Evolutionary conservation across 2,888 invertebrate genomes (phyloP).

Genomic region (Leptinotarsa tumamoca): DNA sequence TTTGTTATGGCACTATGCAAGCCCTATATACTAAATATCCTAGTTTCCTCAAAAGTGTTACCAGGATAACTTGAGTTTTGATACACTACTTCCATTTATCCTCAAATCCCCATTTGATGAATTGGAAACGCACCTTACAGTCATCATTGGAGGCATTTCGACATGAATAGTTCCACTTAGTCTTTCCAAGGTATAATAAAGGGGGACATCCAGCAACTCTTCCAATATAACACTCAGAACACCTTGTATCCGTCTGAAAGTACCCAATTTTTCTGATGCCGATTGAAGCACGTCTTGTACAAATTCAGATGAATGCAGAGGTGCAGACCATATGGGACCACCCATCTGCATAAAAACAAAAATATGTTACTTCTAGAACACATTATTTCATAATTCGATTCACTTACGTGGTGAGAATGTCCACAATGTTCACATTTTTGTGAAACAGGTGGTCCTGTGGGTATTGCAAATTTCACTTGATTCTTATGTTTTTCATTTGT

Average conservation of each 20-base stretch:
- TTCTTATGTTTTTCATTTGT: slow-evolving; percentile 70
- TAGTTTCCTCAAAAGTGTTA: not conserved
- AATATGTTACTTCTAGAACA: slow-evolving; percentile 2
- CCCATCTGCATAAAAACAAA: slow-evolving; percentile 73
- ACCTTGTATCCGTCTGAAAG: slow-evolving; percentile 82
- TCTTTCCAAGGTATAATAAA: slow-evolving; percentile 88
- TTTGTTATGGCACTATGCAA: no score
- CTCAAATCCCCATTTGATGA: not conserved
- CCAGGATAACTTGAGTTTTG: not conserved
- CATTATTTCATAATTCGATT: not conserved
- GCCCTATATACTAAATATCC: no score
- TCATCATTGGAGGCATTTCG: slow-evolving; percentile 77
- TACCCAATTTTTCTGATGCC: slow-evolving; percentile 71
- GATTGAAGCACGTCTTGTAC: slow-evolving; percentile 74
- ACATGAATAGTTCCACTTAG: slow-evolving; percentile 80
- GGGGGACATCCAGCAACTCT: slow-evolving; percentile 85
- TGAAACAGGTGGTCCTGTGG: slow-evolving; percentile 77
- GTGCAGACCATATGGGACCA: slow-evolving; percentile 95
- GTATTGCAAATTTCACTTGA: slow-evolving; percentile 74
- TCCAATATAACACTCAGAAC: slow-evolving; percentile 84
- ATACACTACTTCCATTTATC: no score
- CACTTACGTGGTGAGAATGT: slow-evolving; percentile 78
- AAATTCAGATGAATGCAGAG: slow-evolving; percentile 85
- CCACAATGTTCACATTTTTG: slow-evolving; percentile 81
- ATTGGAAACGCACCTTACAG: slow-evolving; percentile 72